Percentiles rank a stretch among this genome's conserved stretches.
Conservation (phyloP, 2,888 invertebrate species). For the Drosophila demipolita region DNA sequence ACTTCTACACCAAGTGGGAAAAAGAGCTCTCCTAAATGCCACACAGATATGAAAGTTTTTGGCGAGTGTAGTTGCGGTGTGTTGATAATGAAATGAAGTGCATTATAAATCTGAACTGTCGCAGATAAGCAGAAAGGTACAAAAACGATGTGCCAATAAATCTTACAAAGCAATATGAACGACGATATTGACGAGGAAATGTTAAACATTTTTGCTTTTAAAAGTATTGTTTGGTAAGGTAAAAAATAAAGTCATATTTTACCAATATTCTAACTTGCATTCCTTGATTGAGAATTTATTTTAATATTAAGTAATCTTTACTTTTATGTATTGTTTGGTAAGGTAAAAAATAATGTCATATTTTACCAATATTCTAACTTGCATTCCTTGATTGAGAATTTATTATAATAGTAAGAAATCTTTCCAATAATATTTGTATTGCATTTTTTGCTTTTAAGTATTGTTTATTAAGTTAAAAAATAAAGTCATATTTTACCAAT, state of each 20-base stretch:
- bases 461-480: too few relatives aligned
- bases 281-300: too few relatives aligned
- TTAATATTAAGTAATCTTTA: too few relatives aligned
- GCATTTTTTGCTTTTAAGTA: too few relatives aligned
- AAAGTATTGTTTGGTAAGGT: too few relatives aligned
- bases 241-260: too few relatives aligned
- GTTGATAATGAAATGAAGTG: constrained; percentile 53
- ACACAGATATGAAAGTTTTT: constrained; percentile 40
- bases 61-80: constrained; percentile 8
- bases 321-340: not conserved
- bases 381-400: too few relatives aligned
- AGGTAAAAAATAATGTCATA: not conserved
- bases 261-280: too few relatives aligned
- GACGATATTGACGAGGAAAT: not conserved
- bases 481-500: too few relatives aligned
- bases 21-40: constrained; percentile 23
- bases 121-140: not conserved
- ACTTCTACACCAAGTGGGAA: constrained; percentile 14
- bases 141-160: constrained; percentile 20
- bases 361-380: too few relatives aligned
- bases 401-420: too few relatives aligned
- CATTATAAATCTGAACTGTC: constrained; percentile 13
- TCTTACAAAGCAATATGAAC: not conserved
- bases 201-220: not conserved
- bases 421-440: too few relatives aligned